Base-by-base conservation (phyloP, 2,888 invertebrate species). In the Thera britannica region DNA sequence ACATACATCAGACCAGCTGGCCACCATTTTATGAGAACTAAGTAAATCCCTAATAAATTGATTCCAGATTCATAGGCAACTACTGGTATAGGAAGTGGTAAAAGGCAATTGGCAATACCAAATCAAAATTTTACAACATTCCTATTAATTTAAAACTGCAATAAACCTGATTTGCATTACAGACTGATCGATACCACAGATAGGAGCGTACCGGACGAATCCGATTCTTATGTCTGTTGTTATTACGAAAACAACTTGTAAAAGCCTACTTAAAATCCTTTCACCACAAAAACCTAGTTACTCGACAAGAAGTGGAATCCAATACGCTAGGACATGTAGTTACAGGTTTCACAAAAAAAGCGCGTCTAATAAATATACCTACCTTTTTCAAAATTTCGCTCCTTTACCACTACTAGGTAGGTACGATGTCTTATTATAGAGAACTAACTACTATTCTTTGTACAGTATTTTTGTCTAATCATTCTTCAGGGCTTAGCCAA, bases 401-500 rank as follows among this genome's bases (percentile, higher is more conserved):
- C 51, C 62, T 65, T 62, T 36, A 56, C 62, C 63, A 36, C 67
- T 59, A 60, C 35, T 67, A 67, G 67, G 67, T 36, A 67, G 67
- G 67, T 62, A 67, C 58, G 49, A 34, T 36, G n/a, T 23, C 34
- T 41, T 7, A 52, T 51, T 5, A 11, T 11, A 6, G 11, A 48
- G 67, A 59, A 67, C 58, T 59, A 9, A 55, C 11, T 60, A 65
- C 69, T 56, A 52, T 46, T 51, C 56, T 23, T 65, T 54, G 62
- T 44, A 62, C 52, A 69, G 62, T 8, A 11, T 69, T 65, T 55
- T 56, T 69, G n/a, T 46, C 9, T 0, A 62, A 56, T 12, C 62
- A 62, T 4, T 65, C 51, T 62, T 56, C 87, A 59, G 95, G 95
- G 83, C 86, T 95, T 90, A 97, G 97, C 56, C 96, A 96, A 72